These are phyloP conservation scores for Cephalotes varians DNA, from an alignment of 2,888 invertebrate genomes.

Conservation along the genomic window DNA sequence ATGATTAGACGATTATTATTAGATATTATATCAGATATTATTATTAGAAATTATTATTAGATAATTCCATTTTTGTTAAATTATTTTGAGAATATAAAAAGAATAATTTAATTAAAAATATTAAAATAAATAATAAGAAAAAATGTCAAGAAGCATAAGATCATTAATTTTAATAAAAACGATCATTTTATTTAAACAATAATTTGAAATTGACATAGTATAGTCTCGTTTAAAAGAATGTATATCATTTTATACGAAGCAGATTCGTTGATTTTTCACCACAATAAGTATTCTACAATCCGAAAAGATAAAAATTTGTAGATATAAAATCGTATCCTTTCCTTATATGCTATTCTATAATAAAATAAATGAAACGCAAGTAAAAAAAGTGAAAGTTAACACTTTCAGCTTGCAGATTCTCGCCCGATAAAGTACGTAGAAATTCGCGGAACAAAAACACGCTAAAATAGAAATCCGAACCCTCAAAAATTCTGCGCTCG, in stretches of 20 bases:
- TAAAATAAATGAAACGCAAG: slow-evolving; percentile 17
- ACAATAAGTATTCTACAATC: neutral
- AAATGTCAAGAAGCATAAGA: neutral
- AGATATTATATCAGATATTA: too few relatives aligned
- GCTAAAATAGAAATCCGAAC: slow-evolving; percentile 37
- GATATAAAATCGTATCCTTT: neutral
- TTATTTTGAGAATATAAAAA: neutral
- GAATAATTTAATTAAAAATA: neutral
- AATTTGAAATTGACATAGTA: neutral
- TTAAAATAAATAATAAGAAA: slow-evolving; percentile 6
- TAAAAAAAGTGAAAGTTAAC: slow-evolving; percentile 13
- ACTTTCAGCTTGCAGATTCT: neutral
- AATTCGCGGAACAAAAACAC: slow-evolving; percentile 18
- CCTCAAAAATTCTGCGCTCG: slow-evolving; percentile 35
- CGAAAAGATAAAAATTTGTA: slow-evolving; percentile 9
- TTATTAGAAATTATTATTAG: neutral
- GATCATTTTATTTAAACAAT: neutral
- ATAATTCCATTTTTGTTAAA: neutral
- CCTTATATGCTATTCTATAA: neutral
- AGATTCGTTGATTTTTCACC: neutral
- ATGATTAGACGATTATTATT: neutral
- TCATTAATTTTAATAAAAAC: neutral
- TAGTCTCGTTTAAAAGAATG: neutral
- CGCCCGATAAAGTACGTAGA: neutral
- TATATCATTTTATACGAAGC: neutral